Base-by-base conservation (phyloP, 1,140 invertebrate genomes). In the Drosophila ambigua region DNA sequence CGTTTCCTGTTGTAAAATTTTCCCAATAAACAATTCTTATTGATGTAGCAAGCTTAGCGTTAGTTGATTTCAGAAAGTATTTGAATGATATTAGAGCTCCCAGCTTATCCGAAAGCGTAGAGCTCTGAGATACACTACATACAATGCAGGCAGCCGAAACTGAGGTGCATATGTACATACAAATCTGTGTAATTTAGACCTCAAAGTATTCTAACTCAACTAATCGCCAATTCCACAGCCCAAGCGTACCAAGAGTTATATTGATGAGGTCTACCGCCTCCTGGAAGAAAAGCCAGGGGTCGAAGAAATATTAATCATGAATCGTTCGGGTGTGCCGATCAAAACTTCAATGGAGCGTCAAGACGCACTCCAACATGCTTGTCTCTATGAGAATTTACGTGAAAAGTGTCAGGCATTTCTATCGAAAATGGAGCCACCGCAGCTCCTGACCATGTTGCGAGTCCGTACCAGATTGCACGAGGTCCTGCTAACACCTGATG, bases 291-390 rank as follows among this genome's bases (percentile, higher is more conserved):
- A 91, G 44, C 85, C 79, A 0, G 90, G 77, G 2, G 73, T 91
- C 2, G 68, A 76, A 9, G 84, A 91, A n/a, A 66, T 91, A 24
- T 64, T 91, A 2, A 90, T 91, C 8, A 71, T 91, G 61, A 91
- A 91, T 16, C 72, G 63, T 13, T 77, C 77, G 2, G 90, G 90
- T 2, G 90, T 91, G 39, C 90, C 90, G 1, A 49, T 91, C 41
- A 31, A 90, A 26, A 81, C 81, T 0, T 73, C 90, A 5, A 90
- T 91, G 90, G 66, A 77, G 0, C 48, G 53, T 0, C 51, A 81
- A 24, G 60, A 73, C 6, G 73, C 76, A 5, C 39, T 91, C 26
- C 81, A 90, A 35, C 63, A 84, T 66, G 79, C 84, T 58, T 91
- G 90, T 9, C 66, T 90, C 3, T 91, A 78, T 46, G 90, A 90